Evolutionary conservation across 37 sponge, comb jelly and placozoan genomes (phyloP).

Genomic region (Amphimedon queenslandica): DNA sequence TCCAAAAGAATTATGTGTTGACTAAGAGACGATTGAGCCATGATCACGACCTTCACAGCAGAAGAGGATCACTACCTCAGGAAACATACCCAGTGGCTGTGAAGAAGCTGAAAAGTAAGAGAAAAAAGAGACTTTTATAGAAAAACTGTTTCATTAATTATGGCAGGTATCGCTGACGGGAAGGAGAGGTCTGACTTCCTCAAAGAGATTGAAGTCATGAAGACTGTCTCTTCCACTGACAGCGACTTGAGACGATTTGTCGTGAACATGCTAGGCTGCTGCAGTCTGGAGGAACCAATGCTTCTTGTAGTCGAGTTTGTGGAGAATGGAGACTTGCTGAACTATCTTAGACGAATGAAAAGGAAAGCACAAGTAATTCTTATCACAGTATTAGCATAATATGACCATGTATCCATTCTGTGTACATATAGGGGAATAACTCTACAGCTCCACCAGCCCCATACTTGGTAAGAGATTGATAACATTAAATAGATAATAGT

Average conservation of each 20-base stretch:
- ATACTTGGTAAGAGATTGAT: neutral
- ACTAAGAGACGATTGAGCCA: neutral
- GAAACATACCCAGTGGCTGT: slow-evolving; percentile 45
- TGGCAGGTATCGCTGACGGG: slow-evolving; percentile 19
- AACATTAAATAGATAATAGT: neutral
- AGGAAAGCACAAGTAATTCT: slow-evolving; percentile 5
- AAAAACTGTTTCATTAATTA: neutral
- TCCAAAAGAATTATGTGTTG: neutral
- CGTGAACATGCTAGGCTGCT: slow-evolving; percentile 77
- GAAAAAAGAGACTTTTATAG: neutral
- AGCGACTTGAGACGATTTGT: slow-evolving; percentile 32
- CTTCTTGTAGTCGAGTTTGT: slow-evolving; percentile 60
- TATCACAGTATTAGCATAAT: too few species aligned
- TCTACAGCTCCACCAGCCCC: neutral
- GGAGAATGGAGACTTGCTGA: slow-evolving; percentile 50
- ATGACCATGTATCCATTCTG: too few species aligned
- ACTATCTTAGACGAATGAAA: slow-evolving; percentile 35
- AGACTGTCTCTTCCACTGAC: slow-evolving; percentile 41
- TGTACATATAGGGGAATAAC: neutral
- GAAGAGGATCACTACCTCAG: neutral
- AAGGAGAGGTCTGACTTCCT: slow-evolving; percentile 52
- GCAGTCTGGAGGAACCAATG: slow-evolving; percentile 55
- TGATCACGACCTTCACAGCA: neutral
- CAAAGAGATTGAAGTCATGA: slow-evolving; percentile 74
- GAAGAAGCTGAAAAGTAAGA: slow-evolving; percentile 59